Evolutionary conservation across 2,888 invertebrate species (phyloP), one percentile per base, ranked within the genome.

Genomic region (Acrobasis suavella): DNA sequence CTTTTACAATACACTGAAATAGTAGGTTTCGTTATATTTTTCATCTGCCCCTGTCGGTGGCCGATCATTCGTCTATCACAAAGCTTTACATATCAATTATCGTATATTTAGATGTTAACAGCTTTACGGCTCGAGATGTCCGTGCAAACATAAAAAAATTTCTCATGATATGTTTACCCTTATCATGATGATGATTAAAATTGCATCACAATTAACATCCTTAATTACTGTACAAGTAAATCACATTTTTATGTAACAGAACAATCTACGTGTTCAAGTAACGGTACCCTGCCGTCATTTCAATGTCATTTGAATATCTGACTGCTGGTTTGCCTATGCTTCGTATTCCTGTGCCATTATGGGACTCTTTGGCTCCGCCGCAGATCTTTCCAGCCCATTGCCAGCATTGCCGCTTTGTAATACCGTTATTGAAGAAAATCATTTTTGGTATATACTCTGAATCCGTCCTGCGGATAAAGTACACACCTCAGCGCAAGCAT

Each of bases 401-500:
- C n/a, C n/a, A n/a, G n/a, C n/a, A n/a, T n/a, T n/a, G n/a, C n/a
- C n/a, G n/a, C n/a, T n/a, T n/a, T n/a, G n/a, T n/a, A n/a, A 15
- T 12, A 16, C 50, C 3, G 12, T 9, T 15, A 16, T 50, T 16
- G 9, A 50, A 16, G 16, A 50, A 15, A 50, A 50, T 16, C 2
- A 15, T 15, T 50, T 50, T n/a, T 3, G 32, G 0, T 12, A 12
- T 17, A 22, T 0, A 9, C 5, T 50, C 67, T 58, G 39, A 85
- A 61, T 89, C 67, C 89, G 72, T 54, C 79, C 74, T 89, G 69
- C 76, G 1, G 16, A 14, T 75, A 78, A 75, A 74, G 70, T 74
- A 78, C 75, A 75, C 80, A 86, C 85, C 84, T 83, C 76, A 76
- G 75, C 81, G 80, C 80, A 83, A 80, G 82, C 86, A 86, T 91